These are phyloP conservation scores for mouse (Mus musculus) DNA, from an alignment of 2,113 vertebrate genomes.

Conservation along the genomic window GRCm39 chr3:97637001-97637500, in stretches of 20 bases:
- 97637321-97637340: not conserved
- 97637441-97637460: not conserved
- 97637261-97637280: not conserved
- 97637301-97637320: not conserved
- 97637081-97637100: not conserved
- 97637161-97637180: not conserved
- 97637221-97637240: not conserved
- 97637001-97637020: not conserved
- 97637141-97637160: not conserved
- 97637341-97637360: not conserved
- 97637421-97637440: not conserved
- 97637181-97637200: not conserved
- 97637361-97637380: not conserved
- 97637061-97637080: accelerated
- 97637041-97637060: not conserved
- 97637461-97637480: not conserved
- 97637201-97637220: not conserved
- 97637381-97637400: not conserved
- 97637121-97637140: not conserved
- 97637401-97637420: conserved; percentile 1
- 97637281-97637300: not conserved
- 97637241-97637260: not conserved
- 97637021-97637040: not conserved
- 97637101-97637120: not conserved
- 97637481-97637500: not conserved